phyloP scores from a whole-genome alignment of 2,888 invertebrate species.

The Sialis fuliginosa region DNA sequence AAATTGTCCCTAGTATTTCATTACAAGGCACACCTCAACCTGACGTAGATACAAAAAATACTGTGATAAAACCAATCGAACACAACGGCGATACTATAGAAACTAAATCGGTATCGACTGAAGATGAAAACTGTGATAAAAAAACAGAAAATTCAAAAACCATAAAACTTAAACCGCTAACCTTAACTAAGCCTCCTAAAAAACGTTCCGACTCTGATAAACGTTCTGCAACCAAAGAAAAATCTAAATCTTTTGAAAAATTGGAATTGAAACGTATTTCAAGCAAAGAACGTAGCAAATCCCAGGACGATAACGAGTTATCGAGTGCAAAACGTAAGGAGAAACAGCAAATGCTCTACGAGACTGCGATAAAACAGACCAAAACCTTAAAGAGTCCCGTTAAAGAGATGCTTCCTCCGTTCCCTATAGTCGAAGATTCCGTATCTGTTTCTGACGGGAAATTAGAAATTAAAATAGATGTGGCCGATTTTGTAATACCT shows the following conservation, averaged over 20 bases:
- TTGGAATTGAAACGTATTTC: constrained; percentile 35
- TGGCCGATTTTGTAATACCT: constrained; percentile 24
- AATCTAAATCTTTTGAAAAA: constrained; percentile 49
- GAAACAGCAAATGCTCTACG: constrained; percentile 56
- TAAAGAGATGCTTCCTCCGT: constrained; percentile 50
- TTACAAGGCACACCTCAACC: constrained; percentile 9
- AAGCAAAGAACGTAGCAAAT: constrained; percentile 49
- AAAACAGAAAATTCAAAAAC: no score
- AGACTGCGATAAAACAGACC: constrained; percentile 57
- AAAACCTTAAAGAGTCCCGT: constrained; percentile 57
- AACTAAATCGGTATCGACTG: no score
- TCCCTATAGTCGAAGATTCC: constrained; percentile 56
- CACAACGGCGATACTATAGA: constrained; percentile 18
- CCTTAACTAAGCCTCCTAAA: constrained; percentile 28
- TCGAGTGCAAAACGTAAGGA: constrained; percentile 55
- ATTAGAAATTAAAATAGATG: constrained; percentile 55
- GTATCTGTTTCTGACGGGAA: constrained; percentile 56
- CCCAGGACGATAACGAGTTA: constrained; percentile 54
- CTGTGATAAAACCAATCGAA: constrained; percentile 8
- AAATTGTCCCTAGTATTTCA: constrained; percentile 16
- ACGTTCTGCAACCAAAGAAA: constrained; percentile 36
- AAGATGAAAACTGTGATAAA: no score
- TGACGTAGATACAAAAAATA: constrained; percentile 7
- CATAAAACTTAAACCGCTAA: constrained; percentile 14
- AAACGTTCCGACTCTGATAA: constrained; percentile 36